Percentiles rank a stretch among this genome's conserved stretches.
Evolutionary conservation across 2,797 vertebrate genomes (phyloP).

Genomic region (Chaetophractus vellerosus): DNA sequence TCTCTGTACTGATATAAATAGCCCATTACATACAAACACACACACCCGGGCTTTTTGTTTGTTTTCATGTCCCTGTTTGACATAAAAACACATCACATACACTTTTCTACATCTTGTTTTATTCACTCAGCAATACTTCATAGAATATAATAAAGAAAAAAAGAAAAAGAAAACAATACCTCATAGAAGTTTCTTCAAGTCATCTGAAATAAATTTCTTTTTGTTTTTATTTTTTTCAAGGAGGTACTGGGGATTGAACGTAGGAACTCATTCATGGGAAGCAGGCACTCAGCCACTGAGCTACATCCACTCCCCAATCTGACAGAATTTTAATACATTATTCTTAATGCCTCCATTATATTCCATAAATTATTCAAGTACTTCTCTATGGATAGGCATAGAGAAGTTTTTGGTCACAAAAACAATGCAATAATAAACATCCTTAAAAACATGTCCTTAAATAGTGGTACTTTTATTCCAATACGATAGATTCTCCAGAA

Average conservation of each 20-base stretch:
- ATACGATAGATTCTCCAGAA: not conserved
- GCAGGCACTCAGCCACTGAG: too few relatives aligned
- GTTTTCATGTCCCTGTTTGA: not conserved
- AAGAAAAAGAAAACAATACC: not conserved
- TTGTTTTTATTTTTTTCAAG: too few relatives aligned
- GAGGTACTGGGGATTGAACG: too few relatives aligned
- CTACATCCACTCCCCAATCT: too few relatives aligned
- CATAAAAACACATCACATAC: not conserved
- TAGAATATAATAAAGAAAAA: not conserved
- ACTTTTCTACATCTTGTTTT: not conserved
- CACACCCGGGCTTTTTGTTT: not conserved
- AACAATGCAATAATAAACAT: not conserved
- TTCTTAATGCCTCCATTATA: not conserved
- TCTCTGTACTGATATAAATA: not conserved
- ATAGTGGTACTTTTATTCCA: not conserved
- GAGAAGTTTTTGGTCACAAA: constrained; percentile 6
- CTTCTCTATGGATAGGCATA: not conserved
- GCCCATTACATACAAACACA: not conserved
- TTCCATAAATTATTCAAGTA: not conserved
- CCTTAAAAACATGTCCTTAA: not conserved
- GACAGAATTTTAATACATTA: not conserved
- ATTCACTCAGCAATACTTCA: not conserved
- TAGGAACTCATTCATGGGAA: too few relatives aligned
- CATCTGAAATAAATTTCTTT: not conserved
- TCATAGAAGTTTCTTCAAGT: not conserved